Percentiles rank a stretch among this genome's conserved stretches.
Conservation (phyloP, 2,113 vertebrate species). For the Lasiurus borealis region DNA sequence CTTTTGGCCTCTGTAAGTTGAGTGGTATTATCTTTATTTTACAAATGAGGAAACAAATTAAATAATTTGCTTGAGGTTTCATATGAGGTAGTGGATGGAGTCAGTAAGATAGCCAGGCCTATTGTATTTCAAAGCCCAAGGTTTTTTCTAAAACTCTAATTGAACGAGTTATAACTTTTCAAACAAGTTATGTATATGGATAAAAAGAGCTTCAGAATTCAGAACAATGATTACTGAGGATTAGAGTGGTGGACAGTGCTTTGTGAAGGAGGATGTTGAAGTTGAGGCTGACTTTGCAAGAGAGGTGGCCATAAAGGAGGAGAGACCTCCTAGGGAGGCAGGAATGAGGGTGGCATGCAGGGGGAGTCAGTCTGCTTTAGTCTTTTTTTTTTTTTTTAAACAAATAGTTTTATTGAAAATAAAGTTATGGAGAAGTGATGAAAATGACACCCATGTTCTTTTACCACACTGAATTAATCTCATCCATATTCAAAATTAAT, state of each 20-base stretch:
- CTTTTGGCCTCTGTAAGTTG: background rate
- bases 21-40: background rate
- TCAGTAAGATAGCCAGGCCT: background rate
- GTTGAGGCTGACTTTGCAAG: background rate
- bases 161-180: background rate
- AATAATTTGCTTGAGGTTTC: constrained; percentile 64
- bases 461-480: background rate
- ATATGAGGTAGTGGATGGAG: background rate
- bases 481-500: background rate
- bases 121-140: constrained; percentile 44
- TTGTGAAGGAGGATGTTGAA: background rate
- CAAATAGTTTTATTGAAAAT: background rate
- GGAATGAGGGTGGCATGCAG: background rate
- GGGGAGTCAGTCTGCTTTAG: background rate
- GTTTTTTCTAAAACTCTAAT: background rate
- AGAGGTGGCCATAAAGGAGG: background rate
- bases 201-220: background rate
- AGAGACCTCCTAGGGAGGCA: background rate
- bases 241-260: background rate
- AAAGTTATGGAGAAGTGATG: background rate
- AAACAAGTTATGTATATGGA: background rate
- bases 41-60: constrained; percentile 66
- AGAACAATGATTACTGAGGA: background rate
- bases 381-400: background rate
- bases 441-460: background rate